Base-by-base conservation (phyloP, 2,797 vertebrate genomes). In the Oreochromis grahami region DNA sequence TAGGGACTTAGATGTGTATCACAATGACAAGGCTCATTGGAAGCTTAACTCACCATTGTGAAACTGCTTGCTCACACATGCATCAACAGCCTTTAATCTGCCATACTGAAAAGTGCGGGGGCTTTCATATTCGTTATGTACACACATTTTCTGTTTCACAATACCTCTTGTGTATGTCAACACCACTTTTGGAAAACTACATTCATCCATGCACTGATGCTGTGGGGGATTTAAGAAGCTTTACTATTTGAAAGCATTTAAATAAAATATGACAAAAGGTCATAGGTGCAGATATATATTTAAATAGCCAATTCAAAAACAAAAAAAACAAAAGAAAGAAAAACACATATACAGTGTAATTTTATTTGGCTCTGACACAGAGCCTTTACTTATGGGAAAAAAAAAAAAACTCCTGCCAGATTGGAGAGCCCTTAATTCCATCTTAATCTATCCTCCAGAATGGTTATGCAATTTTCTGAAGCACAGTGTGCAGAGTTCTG, bases 381-480 rank as follows among this genome's bases (percentile, higher is more conserved):
- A 38, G 52, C 19, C 34, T 38, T 65, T 65, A 65, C 60, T 65
- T 65, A 0, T 65, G 34, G 34, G 13, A 2, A 24, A 38, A 63
- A n/a, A 38, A 63, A n/a, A 50, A 51, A 56, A 58, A 9, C 19
- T 63, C 34, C 24, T 72, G 43, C 65, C 83, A 85, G 78, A 86
- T 78, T 77, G 78, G 89, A 79, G 81, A 90, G 38, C 58, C 81
- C 19, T 87, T 84, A 65, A 82, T 72, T 86, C 63, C 77, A 86
- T 56, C 53, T 79, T 48, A 84, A 83, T 80, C 82, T 84, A 45
- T 70, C 76, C 58, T 79, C 82, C 79, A 83, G 72, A 58, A 76
- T 38, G 45, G 51, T 89, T 81, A 89, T 60, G 78, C 72, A 1
- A 74, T 91, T 89, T 87, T 89, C 80, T 85, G 56, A 84, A 85